Percentiles rank a stretch among this genome's conserved stretches.
phyloP scores from a whole-genome alignment of 1,140 invertebrate genomes.

The Lysiphlebus fabarum region DNA sequence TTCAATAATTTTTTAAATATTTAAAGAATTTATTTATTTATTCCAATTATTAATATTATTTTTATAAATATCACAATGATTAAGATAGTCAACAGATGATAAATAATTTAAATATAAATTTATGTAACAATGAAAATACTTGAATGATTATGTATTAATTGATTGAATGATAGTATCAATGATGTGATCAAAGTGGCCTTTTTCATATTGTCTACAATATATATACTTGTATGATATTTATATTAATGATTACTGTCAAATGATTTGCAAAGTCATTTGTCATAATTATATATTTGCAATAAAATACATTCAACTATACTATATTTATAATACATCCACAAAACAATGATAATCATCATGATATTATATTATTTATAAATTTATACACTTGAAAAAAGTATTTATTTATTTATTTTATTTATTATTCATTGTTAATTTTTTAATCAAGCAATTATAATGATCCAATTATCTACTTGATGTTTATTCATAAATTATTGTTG shows the following conservation, averaged over 20 bases:
- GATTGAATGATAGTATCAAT: too few relatives aligned
- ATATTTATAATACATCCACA: conserved; percentile 19
- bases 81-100: too few relatives aligned
- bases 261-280: conserved; percentile 44
- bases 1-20: too few relatives aligned
- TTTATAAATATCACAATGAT: too few relatives aligned
- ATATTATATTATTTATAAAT: conserved; percentile 31
- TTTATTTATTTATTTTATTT: background rate
- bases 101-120: too few relatives aligned
- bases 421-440: background rate
- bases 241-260: conserved; percentile 26
- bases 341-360: conserved; percentile 18
- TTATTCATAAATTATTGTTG: background rate
- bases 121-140: too few relatives aligned
- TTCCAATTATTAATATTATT: too few relatives aligned
- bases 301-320: conserved; percentile 19
- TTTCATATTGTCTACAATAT: too few relatives aligned
- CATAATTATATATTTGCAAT: conserved; percentile 39
- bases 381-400: background rate
- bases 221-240: too few relatives aligned
- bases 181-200: too few relatives aligned
- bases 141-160: too few relatives aligned
- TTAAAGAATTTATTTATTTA: too few relatives aligned
- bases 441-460: background rate
- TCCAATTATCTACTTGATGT: conserved; percentile 3